Evolutionary conservation across 1,140 invertebrate genomes (phyloP), one percentile per base, ranked within the genome.

Genomic region (Steinernema feltiae): DNA sequence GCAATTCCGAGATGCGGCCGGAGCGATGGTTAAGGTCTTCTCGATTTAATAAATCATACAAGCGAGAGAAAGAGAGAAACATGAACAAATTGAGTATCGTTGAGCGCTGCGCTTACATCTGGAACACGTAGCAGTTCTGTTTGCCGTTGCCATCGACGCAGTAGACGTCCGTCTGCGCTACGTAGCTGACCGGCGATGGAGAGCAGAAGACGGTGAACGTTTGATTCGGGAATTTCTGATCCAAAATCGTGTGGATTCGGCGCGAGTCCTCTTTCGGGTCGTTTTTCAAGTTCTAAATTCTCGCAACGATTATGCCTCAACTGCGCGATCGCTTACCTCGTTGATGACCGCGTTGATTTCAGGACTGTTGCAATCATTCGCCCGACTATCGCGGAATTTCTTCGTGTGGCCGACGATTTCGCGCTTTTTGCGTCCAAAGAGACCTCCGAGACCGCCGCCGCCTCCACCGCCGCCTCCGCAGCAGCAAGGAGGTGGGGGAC

Each of bases 171-270:
- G 35, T 41, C 18, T 41, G 35, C 35, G 35, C 7, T 41, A 18
- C 35, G 35, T 7, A 41, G 53, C 53, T 63, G 53, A 27, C 53
- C 53, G 53, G 53, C 53, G 53, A 63, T 7, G 12, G 53, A 7
- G 53, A 63, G 53, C 53, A 63, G 24, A 63, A 63, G 53, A 63
- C 53, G 53, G 53, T n/a, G 53, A 63, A 63, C 7, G 53, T 63
- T 27, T 63, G 15, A 27, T 63, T 63, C 15, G 53, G 53, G 53
- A 63, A 63, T 27, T 63, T 63, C 53, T 63, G 12, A 3, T 15
- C 24, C 3, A 63, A 21, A 3, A 27, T n/a, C 7, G 12, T 27
- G 53, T 63, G 53, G 53, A 63, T 63, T 63, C 53, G 15, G 24
- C 53, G 53, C 12, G 53, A 63, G 53, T 63, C 53, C 3, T 63